Evolutionary conservation across 1,140 invertebrate genomes (phyloP).

Genomic region (Druon quercuslanigerum): DNA sequence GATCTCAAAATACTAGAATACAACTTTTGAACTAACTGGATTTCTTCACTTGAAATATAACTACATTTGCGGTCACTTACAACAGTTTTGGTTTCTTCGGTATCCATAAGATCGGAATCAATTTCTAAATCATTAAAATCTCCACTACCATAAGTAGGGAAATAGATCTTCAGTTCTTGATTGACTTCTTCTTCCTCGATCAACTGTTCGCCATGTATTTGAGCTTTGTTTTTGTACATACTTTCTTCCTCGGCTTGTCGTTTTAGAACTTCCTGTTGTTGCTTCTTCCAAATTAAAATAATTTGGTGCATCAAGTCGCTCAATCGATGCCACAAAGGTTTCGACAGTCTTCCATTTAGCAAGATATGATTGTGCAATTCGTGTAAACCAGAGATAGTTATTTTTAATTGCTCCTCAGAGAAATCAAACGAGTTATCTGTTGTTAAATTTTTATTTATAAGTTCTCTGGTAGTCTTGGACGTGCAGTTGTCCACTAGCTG

Average conservation of each 20-base stretch:
- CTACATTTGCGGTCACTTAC: conserved; percentile 34
- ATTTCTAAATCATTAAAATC: conserved; percentile 81
- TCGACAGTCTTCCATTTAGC: conserved; percentile 72
- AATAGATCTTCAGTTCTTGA: conserved; percentile 83
- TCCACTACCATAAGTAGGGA: conserved; percentile 84
- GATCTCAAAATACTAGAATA: conserved; percentile 79
- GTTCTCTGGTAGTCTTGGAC: conserved; percentile 49
- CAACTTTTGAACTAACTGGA: conserved; percentile 77
- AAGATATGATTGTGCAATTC: conserved; percentile 80
- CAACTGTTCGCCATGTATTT: conserved; percentile 76
- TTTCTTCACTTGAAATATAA: conserved; percentile 77
- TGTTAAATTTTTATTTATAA: conserved; percentile 52
- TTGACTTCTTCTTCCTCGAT: conserved; percentile 86
- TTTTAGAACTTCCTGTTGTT: conserved; percentile 82
- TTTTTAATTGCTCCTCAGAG: conserved; percentile 69
- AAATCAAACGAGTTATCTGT: conserved; percentile 40
- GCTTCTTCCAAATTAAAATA: conserved; percentile 84
- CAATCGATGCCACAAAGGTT: conserved; percentile 73
- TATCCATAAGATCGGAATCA: conserved; percentile 40
- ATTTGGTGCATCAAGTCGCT: conserved; percentile 78
- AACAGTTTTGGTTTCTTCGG: background rate
- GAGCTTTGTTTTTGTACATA: conserved; percentile 85
- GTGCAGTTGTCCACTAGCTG: conserved; percentile 72
- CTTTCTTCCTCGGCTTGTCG: conserved; percentile 86
- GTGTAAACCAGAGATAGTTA: conserved; percentile 81